A percentile compares a stretch with the other conserved stretches of the same genome.
Evolutionary conservation across 2,888 invertebrate species (phyloP).

Genomic region (Crocallis elinguaria): DNA sequence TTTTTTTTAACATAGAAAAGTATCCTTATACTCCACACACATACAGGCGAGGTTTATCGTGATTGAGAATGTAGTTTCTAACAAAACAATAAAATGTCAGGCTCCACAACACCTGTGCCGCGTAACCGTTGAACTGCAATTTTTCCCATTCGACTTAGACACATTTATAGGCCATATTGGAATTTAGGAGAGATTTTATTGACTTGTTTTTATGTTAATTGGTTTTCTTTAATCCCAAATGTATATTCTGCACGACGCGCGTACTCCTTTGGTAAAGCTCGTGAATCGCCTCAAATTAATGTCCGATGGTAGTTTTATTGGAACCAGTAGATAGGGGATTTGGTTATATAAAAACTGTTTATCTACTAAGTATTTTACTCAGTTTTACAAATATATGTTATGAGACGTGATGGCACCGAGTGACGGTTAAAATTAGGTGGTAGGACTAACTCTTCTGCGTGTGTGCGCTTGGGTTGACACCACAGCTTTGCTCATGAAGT

Average conservation of each 20-base stretch:
- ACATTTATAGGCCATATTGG: slow-evolving; percentile 66
- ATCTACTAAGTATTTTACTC: too few species aligned
- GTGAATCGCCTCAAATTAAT: slow-evolving; percentile 10
- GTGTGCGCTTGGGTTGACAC: too few species aligned
- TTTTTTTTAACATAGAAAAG: too few species aligned
- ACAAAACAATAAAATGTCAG: not conserved
- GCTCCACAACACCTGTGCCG: slow-evolving; percentile 37
- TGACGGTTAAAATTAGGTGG: too few species aligned
- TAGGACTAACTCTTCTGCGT: too few species aligned
- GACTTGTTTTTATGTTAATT: slow-evolving; percentile 67
- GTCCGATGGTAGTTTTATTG: slow-evolving; percentile 7
- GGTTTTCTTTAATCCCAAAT: slow-evolving; percentile 48
- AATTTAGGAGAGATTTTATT: slow-evolving; percentile 70
- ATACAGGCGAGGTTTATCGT: too few species aligned
- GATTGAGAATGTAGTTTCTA: too few species aligned
- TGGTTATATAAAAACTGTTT: not conserved
- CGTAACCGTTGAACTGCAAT: slow-evolving; percentile 41
- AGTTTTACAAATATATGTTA: too few species aligned
- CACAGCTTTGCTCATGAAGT: too few species aligned
- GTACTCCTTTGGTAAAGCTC: not conserved
- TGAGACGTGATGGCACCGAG: too few species aligned
- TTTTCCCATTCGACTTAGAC: slow-evolving; percentile 55
- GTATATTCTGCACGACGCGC: slow-evolving; percentile 20
- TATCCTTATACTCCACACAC: not conserved
- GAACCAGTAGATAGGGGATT: not conserved